Percentiles rank a stretch among this genome's conserved stretches.
phyloP scores from a whole-genome alignment of 2,113 vertebrate species.

The Pangasianodon gigas region DNA sequence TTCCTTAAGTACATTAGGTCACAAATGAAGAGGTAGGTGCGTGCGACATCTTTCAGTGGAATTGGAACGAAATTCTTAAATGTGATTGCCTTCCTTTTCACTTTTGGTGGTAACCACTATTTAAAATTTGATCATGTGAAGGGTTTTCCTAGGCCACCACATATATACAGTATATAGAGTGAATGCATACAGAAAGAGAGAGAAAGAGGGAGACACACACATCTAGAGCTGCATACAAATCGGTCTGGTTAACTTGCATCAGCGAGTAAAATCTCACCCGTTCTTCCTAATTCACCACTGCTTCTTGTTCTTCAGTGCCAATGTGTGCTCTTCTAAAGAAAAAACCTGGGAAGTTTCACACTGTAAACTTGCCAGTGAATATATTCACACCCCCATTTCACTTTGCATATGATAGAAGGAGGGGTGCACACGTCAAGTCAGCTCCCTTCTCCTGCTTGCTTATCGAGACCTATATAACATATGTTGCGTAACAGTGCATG shows the following conservation, averaged over 20 bases:
- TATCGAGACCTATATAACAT: slow-evolving; percentile 69
- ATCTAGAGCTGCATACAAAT: background rate
- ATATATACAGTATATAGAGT: background rate
- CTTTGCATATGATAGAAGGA: slow-evolving; percentile 43
- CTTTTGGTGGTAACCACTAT: background rate
- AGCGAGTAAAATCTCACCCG: background rate
- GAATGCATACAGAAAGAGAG: background rate
- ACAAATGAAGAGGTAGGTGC: background rate
- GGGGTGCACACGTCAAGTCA: slow-evolving; percentile 41
- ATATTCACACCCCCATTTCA: slow-evolving; percentile 46
- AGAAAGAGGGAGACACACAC: background rate
- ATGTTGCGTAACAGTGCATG: slow-evolving; percentile 61
- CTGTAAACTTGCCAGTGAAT: slow-evolving; percentile 49
- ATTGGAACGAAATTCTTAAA: background rate
- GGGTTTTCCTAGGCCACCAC: background rate
- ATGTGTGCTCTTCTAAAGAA: background rate
- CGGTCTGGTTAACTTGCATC: background rate
- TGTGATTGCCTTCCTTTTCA: background rate
- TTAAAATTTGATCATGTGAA: background rate
- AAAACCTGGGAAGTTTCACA: slow-evolving; percentile 28
- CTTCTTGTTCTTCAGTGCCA: background rate
- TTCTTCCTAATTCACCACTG: background rate
- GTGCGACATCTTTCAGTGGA: background rate
- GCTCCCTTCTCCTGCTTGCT: slow-evolving; percentile 63
- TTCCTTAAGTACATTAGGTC: background rate